Percentiles rank a stretch among this genome's conserved stretches.
These are phyloP conservation scores for Magallana gigas DNA, from an alignment of 1,140 invertebrate species.

Conservation along the genomic window DNA sequence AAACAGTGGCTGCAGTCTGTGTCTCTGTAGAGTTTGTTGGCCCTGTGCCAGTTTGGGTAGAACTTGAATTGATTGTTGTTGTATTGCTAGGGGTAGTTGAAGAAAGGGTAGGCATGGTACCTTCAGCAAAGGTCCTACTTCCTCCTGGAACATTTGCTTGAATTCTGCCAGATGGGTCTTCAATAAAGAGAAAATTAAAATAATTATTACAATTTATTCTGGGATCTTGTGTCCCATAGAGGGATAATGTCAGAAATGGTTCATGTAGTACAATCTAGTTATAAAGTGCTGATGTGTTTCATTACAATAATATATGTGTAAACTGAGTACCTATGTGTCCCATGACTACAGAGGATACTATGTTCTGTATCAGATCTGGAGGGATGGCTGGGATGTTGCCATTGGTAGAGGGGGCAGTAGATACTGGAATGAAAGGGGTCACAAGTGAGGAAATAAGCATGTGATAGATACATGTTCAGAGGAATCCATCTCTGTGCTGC, in stretches of 20 bases:
- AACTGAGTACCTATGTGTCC: conserved; percentile 50
- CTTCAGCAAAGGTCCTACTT: not conserved
- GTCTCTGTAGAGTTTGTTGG: conserved; percentile 53
- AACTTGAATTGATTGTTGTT: conserved; percentile 46
- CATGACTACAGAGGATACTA: conserved; percentile 83
- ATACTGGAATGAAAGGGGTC: not conserved
- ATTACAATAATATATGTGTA: not conserved
- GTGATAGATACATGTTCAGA: not conserved
- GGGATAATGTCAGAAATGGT: too few species aligned
- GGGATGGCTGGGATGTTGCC: not conserved
- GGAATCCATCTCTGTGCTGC: too few species aligned
- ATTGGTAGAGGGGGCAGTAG: not conserved
- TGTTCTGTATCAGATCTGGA: conserved; percentile 82
- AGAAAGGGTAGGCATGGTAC: not conserved
- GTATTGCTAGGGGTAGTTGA: conserved; percentile 36
- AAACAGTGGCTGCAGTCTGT: conserved; percentile 43
- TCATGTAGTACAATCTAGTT: not conserved
- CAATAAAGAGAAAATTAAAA: not conserved
- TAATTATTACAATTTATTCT: too few species aligned
- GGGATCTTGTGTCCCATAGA: too few species aligned
- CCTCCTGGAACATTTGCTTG: conserved; percentile 15
- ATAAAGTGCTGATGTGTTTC: not conserved
- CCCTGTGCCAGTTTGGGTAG: conserved; percentile 55
- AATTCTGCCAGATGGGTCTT: conserved; percentile 18
- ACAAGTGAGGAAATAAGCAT: not conserved